Conservation (phyloP, 2,888 invertebrate genomes). For the Campoplex capitator region DNA sequence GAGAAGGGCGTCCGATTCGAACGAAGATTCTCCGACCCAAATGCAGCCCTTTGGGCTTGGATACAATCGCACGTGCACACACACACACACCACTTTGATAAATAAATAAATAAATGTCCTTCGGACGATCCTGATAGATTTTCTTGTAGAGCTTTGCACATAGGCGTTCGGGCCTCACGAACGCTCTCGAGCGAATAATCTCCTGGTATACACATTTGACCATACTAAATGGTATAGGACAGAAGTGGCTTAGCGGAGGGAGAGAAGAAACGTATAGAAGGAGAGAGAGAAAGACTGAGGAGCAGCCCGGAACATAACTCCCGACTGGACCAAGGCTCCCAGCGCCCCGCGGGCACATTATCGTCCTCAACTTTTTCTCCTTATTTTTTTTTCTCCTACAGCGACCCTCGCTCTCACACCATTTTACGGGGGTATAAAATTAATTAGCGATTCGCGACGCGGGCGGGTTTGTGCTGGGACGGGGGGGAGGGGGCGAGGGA, state of each 20-base stretch:
- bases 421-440: conserved; percentile 78
- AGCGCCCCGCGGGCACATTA: conserved; percentile 63
- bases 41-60: not conserved
- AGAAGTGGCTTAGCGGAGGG: conserved; percentile 4
- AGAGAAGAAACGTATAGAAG: not conserved
- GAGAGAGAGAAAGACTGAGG: conserved; percentile 1
- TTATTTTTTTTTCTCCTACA: conserved; percentile 18
- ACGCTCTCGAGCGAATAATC: conserved; percentile 30
- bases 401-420: conserved; percentile 59
- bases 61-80: not conserved
- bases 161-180: conserved; percentile 22
- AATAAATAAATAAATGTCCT: conserved; percentile 12
- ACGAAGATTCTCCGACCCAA: conserved; percentile 3
- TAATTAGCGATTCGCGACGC: conserved; percentile 76
- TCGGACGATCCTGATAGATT: conserved; percentile 37
- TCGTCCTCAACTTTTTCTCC: conserved; percentile 52
- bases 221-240: conserved; percentile 26
- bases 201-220: conserved; percentile 18
- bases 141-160: conserved; percentile 49
- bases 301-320: conserved; percentile 58
- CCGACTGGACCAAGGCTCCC: conserved; percentile 49
- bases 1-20: not conserved
- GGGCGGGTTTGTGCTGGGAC: conserved; percentile 10
- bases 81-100: not conserved
- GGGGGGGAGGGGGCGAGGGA: conserved; percentile 19